A percentile compares a stretch with the other conserved stretches of the same genome.
These are phyloP conservation scores for Coturnix japonica DNA, from an alignment of 2,113 vertebrate genomes.

Conservation along the genomic window DNA sequence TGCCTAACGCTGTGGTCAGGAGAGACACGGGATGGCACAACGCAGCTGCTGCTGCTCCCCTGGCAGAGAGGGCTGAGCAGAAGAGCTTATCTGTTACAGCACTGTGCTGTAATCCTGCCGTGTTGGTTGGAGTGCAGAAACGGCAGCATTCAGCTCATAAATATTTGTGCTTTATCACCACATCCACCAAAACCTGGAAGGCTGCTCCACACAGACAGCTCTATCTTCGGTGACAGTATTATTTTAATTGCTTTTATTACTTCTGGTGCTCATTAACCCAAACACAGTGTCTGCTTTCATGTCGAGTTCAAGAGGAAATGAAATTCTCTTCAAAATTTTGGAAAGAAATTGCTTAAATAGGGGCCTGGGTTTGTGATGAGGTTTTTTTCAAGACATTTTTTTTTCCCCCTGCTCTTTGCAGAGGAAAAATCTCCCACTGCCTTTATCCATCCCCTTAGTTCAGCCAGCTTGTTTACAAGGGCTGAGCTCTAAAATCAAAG, in stretches of 20 bases:
- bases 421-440: not conserved
- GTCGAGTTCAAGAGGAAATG: slow-evolving; percentile 55
- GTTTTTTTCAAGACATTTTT: not conserved
- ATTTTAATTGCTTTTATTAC: slow-evolving; percentile 75
- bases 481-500: slow-evolving; percentile 38
- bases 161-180: slow-evolving; percentile 72
- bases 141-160: slow-evolving; percentile 49
- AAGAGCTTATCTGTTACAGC: slow-evolving; percentile 6
- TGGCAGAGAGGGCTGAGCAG: not conserved
- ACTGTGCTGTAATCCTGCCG: not conserved
- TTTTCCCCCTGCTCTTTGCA: slow-evolving; percentile 7
- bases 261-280: slow-evolving; percentile 67
- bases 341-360: slow-evolving; percentile 15
- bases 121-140: not conserved
- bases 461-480: slow-evolving; percentile 7
- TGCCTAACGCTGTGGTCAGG: not conserved
- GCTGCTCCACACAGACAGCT: slow-evolving; percentile 52
- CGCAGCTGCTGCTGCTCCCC: not conserved
- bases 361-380: not conserved
- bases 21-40: accelerated
- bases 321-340: slow-evolving; percentile 57
- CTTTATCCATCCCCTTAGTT: not conserved
- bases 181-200: slow-evolving; percentile 49
- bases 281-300: slow-evolving; percentile 58
- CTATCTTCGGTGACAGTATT: slow-evolving; percentile 57